These are phyloP conservation scores for Andricus grossulariae DNA, from an alignment of 1,140 invertebrate species.

Conservation along the genomic window DNA sequence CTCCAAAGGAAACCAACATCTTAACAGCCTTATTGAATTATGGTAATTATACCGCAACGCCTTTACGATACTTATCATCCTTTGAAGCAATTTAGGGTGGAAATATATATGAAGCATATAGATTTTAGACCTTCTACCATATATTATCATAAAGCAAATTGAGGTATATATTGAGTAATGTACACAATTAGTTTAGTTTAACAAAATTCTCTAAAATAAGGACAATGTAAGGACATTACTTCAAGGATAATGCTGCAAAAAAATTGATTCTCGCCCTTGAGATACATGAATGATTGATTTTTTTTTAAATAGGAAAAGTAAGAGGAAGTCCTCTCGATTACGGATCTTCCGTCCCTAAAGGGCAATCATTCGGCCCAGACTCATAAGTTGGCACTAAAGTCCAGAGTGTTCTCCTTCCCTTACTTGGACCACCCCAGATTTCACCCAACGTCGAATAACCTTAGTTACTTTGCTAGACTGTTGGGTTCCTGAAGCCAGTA, in stretches of 20 bases:
- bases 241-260: no score
- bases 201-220: no score
- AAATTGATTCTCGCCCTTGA: neutral
- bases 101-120: neutral
- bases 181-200: no score
- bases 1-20: slow-evolving; percentile 55
- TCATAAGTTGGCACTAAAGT: slow-evolving; percentile 19
- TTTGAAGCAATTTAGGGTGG: slow-evolving; percentile 47
- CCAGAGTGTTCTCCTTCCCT: slow-evolving; percentile 35
- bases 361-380: slow-evolving; percentile 56
- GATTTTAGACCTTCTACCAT: no score
- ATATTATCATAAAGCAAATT: no score
- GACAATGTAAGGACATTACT: no score
- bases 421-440: slow-evolving; percentile 38
- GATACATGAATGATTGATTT: neutral
- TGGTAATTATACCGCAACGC: slow-evolving; percentile 62
- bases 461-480: slow-evolving; percentile 74
- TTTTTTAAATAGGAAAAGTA: slow-evolving; percentile 1
- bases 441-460: slow-evolving; percentile 65
- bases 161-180: no score
- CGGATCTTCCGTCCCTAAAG: slow-evolving; percentile 55
- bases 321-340: slow-evolving; percentile 57
- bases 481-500: slow-evolving; percentile 69
- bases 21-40: slow-evolving; percentile 69
- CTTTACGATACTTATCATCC: slow-evolving; percentile 60